Evolutionary conservation across 1,140 invertebrate species (phyloP), one percentile per base, ranked within the genome.

Genomic region (Tetraneura akinire): DNA sequence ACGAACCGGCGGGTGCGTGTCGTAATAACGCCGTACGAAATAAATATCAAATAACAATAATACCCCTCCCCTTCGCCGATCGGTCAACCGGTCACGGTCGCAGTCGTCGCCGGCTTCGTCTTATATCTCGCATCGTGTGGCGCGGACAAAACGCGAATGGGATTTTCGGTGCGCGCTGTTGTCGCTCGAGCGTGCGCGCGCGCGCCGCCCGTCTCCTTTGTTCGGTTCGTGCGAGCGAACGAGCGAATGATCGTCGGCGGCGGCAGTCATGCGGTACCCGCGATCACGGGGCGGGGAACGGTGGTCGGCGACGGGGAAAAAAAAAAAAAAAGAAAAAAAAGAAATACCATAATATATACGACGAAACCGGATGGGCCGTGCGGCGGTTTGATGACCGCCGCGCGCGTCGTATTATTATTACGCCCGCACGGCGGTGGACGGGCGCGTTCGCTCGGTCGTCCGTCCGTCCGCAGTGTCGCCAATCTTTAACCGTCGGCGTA

Each of bases 341-440:
- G 23, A 74, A 74, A 76, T 60, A 76, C 73, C 73, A 26, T 55
- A 14, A 37, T 37, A 37, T 37, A 37, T 8, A 4, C 32, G 32
- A 55, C 71, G 29, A 60, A 76, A 76, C 73, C 73, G 73, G 73
- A 76, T 76, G 73, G 73, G 73, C 37, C 73, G 73, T 60, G 32
- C 73, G 73, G 73, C 73, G 73, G 73, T 74, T 74, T 74, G 71
- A 76, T 76, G 73, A 76, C 73, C 73, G 73, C 53, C 29, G 73
- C 53, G 55, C 29, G 60, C 37, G 73, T 76, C 37, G 73, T 76
- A 76, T 76, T 60, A 47, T 70, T 76, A 57, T 60, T 57, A 76
- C 73, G 55, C 73, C 73, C 73, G 73, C 73, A 45, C 53, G 73
- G 16, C 53, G 53, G 32, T 26, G 29, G 53, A 14, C 73, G 53